phyloP scores from a whole-genome alignment of 1,140 invertebrate species.

The Popillia japonica region DNA sequence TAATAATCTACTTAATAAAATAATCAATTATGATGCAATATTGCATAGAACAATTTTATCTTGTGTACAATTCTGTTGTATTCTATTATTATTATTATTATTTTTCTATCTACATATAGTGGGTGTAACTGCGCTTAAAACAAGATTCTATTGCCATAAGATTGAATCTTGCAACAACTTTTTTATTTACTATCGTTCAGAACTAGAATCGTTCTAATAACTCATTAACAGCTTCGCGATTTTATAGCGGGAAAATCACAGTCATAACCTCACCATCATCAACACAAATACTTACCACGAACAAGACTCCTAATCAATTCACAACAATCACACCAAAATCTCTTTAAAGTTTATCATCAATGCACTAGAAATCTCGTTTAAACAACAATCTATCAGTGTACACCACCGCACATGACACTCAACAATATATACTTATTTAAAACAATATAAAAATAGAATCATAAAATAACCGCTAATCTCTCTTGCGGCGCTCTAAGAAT shows the following conservation, averaged over 20 bases:
- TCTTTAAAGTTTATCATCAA: not conserved
- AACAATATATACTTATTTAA: not conserved
- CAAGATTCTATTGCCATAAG: too few species aligned
- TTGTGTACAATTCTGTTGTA: too few species aligned
- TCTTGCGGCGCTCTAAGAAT: not conserved
- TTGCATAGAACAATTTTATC: too few species aligned
- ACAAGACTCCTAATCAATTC: not conserved
- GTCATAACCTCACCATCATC: constrained; percentile 2
- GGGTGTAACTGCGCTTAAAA: too few species aligned
- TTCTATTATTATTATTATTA: too few species aligned
- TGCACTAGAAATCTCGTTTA: not conserved
- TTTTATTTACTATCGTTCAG: too few species aligned
- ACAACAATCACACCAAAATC: too few species aligned
- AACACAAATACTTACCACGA: not conserved
- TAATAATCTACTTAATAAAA: too few species aligned
- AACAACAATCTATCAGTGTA: not conserved
- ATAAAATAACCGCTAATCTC: constrained; percentile 8
- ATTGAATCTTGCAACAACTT: too few species aligned
- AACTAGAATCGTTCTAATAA: not conserved
- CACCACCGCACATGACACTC: constrained; percentile 13
- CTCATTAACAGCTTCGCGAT: not conserved
- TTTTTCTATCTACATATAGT: too few species aligned
- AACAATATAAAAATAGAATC: not conserved
- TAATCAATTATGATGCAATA: too few species aligned
- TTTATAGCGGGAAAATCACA: constrained; percentile 24